Percentiles rank a stretch among this genome's conserved stretches.
Evolutionary conservation across 2,888 invertebrate species (phyloP).

Genomic region (Mactromeris polynyma): DNA sequence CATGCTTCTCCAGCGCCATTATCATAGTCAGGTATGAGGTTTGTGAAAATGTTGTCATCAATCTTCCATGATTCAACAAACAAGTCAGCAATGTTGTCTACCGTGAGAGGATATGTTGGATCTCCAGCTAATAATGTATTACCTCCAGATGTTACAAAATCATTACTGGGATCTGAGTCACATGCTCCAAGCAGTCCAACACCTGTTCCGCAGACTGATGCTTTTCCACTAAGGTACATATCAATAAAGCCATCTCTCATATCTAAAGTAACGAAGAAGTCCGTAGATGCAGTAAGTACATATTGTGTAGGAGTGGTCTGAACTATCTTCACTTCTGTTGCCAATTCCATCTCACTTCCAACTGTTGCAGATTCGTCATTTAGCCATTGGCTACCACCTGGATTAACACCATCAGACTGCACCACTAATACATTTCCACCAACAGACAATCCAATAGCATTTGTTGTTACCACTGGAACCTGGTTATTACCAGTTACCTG

Average conservation of each 20-base stretch:
- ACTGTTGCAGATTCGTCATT: conserved; percentile 56
- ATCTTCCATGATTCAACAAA: conserved; percentile 75
- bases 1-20: conserved; percentile 67
- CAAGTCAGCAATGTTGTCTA: conserved; percentile 62
- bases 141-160: conserved; percentile 68
- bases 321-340: conserved; percentile 49
- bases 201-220: conserved; percentile 56
- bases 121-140: conserved; percentile 42
- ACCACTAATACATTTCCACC: conserved; percentile 62
- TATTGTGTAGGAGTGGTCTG: conserved; percentile 63
- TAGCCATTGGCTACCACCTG: conserved; percentile 53
- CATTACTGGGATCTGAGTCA: conserved; percentile 66
- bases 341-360: conserved; percentile 55
- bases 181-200: conserved; percentile 73
- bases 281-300: conserved; percentile 46
- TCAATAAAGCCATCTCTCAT: conserved; percentile 64
- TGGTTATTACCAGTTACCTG: conserved; percentile 59
- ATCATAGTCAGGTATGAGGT: conserved; percentile 45
- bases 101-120: conserved; percentile 57
- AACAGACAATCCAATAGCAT: conserved; percentile 59
- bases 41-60: conserved; percentile 53
- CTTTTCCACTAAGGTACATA: conserved; percentile 47
- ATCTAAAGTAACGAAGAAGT: conserved; percentile 66
- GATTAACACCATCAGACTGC: conserved; percentile 48
- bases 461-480: conserved; percentile 60